A percentile compares a stretch with the other conserved stretches of the same genome.
Evolutionary conservation across 30 jellyfish, hydroid and myxozoan species (phyloP).

Genomic region (Turritopsis dohrnii): DNA sequence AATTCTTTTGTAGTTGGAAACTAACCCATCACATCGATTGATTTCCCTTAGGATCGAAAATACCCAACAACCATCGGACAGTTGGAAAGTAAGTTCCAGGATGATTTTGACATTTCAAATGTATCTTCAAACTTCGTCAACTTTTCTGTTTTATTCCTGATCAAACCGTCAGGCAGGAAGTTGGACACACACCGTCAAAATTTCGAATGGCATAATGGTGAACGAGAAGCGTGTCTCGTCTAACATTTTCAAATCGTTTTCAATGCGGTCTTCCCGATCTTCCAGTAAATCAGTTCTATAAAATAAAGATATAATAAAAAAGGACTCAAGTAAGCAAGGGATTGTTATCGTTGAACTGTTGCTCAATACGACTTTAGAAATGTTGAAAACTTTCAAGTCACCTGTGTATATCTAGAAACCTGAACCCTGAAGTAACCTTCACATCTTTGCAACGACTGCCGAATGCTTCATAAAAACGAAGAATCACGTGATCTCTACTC

Average conservation of each 20-base stretch:
- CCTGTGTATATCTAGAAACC: slow-evolving; percentile 12
- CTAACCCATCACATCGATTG: too few species aligned
- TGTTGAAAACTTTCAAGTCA: background rate
- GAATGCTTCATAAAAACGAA: slow-evolving; percentile 23
- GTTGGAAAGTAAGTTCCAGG: too few species aligned
- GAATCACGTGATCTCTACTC: background rate
- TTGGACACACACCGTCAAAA: background rate
- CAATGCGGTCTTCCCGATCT: background rate
- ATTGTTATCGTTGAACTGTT: background rate
- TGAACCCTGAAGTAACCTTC: background rate
- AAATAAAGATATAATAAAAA: background rate
- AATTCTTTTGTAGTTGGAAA: too few species aligned
- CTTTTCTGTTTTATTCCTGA: too few species aligned
- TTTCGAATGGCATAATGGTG: slow-evolving; percentile 2
- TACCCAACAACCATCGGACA: too few species aligned
- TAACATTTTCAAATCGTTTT: background rate
- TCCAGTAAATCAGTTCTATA: slow-evolving; percentile 2
- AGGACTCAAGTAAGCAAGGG: background rate
- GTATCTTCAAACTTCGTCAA: too few species aligned
- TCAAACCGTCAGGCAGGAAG: background rate
- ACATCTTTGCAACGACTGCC: slow-evolving; percentile 10
- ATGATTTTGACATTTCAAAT: too few species aligned
- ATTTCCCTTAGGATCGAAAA: too few species aligned
- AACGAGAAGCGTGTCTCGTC: background rate
- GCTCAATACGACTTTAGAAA: background rate